Evolutionary conservation across 2,113 vertebrate species (phyloP).

Genomic region (Lucifuga dentata): DNA sequence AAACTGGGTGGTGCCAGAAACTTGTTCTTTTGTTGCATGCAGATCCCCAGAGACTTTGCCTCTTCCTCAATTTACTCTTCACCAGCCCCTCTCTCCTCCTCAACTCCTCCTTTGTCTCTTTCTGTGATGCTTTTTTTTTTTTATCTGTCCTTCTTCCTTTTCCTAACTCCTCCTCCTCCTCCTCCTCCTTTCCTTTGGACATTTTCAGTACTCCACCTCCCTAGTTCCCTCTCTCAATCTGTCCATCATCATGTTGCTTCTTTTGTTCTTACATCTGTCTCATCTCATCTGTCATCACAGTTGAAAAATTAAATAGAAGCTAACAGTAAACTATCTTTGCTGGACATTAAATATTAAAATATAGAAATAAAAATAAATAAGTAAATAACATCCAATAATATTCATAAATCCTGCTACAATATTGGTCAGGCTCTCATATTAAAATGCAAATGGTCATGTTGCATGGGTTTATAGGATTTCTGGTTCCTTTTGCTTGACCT

Average conservation of each 20-base stretch:
- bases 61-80: neutral
- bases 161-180: neutral
- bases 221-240: neutral
- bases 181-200: neutral
- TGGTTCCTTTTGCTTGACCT: no score
- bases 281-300: no score
- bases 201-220: neutral
- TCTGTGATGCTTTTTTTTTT: neutral
- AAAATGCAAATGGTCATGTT: no score
- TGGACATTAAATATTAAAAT: no score
- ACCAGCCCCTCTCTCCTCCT: no score
- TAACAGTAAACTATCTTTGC: no score
- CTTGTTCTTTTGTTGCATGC: constrained; percentile 22
- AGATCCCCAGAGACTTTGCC: constrained; percentile 25
- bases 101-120: constrained; percentile 13
- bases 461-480: no score
- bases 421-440: no score
- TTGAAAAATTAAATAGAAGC: no score
- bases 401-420: no score
- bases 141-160: neutral
- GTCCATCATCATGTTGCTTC: neutral
- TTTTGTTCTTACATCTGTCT: neutral
- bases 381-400: no score
- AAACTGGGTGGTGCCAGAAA: constrained; percentile 28
- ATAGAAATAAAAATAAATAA: no score